Evolutionary conservation across 2,888 invertebrate species (phyloP).

Genomic region (Harmothoe impar): DNA sequence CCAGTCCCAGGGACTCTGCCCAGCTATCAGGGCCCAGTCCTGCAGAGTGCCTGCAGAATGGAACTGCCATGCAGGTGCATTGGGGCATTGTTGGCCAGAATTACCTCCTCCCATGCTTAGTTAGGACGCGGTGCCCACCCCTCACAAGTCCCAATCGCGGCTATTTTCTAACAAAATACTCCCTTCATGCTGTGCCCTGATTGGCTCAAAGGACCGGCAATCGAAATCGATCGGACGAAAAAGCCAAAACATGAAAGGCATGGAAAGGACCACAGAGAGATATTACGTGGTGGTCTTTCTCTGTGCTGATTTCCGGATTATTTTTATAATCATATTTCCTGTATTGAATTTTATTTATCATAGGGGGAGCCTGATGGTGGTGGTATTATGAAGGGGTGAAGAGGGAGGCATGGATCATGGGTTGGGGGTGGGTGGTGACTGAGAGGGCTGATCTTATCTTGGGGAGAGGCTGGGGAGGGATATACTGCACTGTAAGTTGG

Average conservation of each 20-base stretch:
- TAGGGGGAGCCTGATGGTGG: not conserved
- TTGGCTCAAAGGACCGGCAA: not conserved
- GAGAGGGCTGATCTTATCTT: too few species aligned
- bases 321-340: not conserved
- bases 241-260: constrained; percentile 20
- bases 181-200: not conserved
- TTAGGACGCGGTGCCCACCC: not conserved
- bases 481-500: too few species aligned
- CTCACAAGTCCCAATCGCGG: not conserved
- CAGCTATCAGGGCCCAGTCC: not conserved
- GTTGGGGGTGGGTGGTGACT: not conserved
- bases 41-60: not conserved
- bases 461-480: too few species aligned
- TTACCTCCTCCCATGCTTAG: not conserved
- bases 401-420: not conserved
- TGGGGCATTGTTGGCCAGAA: not conserved
- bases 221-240: constrained; percentile 21
- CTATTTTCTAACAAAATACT: constrained; percentile 19
- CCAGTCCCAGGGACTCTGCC: too few species aligned
- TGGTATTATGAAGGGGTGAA: not conserved
- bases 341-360: too few species aligned
- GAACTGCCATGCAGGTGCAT: constrained; percentile 2
- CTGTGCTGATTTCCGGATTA: not conserved
- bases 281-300: not conserved
- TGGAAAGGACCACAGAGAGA: not conserved